phyloP scores from a whole-genome alignment of 2,888 invertebrate genomes.

The Chrysodeixis includens region DNA sequence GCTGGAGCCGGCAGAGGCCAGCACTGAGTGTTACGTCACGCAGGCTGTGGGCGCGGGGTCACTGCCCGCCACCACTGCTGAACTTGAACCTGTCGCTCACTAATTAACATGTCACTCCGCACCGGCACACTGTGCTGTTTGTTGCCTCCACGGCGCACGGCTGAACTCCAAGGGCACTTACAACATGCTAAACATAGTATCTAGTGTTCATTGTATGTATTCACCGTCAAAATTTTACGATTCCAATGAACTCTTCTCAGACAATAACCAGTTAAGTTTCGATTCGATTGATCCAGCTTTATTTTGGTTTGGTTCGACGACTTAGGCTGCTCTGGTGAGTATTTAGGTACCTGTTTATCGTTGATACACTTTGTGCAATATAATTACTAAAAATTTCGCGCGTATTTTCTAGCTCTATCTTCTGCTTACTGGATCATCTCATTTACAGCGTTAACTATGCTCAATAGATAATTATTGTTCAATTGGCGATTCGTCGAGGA shows the following conservation, averaged over 20 bases:
- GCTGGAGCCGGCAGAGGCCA: conserved; percentile 15
- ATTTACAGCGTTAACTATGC: neutral
- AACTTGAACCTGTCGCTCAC: conserved; percentile 70
- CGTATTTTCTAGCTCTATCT: too few relatives aligned
- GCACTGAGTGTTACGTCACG: conserved; percentile 60
- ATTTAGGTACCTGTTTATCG: too few relatives aligned
- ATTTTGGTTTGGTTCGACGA: neutral
- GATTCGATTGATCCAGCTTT: too few relatives aligned
- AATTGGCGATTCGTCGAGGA: conserved; percentile 6
- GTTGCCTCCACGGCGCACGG: too few relatives aligned
- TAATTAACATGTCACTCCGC: conserved; percentile 57
- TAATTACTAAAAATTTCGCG: too few relatives aligned
- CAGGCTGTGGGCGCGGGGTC: conserved; percentile 61
- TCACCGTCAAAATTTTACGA: neutral
- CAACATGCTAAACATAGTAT: neutral
- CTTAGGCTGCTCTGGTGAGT: neutral
- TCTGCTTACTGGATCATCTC: too few relatives aligned
- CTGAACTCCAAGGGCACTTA: too few relatives aligned
- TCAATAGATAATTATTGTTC: neutral
- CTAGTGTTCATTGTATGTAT: neutral
- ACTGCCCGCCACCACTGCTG: conserved; percentile 63
- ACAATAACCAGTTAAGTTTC: too few relatives aligned
- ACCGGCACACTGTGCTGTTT: neutral
- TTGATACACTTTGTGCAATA: too few relatives aligned
- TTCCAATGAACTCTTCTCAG: neutral